A percentile compares a stretch with the other conserved stretches of the same genome.
phyloP scores from a whole-genome alignment of 2,113 vertebrate species.

The Pungitius pungitius region DNA sequence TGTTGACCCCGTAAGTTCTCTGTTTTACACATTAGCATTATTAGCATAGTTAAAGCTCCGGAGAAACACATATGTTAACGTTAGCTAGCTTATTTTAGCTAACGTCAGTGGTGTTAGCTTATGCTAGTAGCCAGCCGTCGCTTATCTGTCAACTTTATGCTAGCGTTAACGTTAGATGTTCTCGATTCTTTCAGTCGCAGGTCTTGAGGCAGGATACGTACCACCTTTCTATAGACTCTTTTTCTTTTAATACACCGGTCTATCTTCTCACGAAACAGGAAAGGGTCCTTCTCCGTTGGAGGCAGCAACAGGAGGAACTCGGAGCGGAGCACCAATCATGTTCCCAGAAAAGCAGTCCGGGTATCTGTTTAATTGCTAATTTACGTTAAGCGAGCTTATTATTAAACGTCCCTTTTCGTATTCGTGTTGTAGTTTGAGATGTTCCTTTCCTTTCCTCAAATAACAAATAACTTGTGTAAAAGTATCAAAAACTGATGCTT shows the following conservation, averaged over 20 bases:
- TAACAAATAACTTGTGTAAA: background rate
- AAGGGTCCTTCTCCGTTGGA: background rate
- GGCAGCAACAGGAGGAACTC: background rate
- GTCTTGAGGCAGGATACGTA: background rate
- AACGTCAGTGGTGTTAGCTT: background rate
- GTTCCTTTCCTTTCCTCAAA: background rate
- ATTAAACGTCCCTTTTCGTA: background rate
- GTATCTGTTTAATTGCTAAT: background rate
- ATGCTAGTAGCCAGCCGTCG: background rate
- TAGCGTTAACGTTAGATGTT: too few species aligned
- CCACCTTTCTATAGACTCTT: too few species aligned
- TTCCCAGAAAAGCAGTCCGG: background rate
- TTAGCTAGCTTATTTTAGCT: background rate
- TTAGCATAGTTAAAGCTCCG: background rate
- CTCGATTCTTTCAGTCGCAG: background rate
- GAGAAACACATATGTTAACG: background rate
- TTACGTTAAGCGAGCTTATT: background rate
- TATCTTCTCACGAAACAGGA: background rate
- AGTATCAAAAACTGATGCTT: background rate
- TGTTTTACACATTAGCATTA: background rate
- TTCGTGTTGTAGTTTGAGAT: too few species aligned
- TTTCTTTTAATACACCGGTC: background rate
- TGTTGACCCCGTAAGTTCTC: slow-evolving; percentile 1
- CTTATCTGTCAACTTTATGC: too few species aligned
- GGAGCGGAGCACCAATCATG: background rate